A percentile compares a stretch with the other conserved stretches of the same genome.
These are phyloP conservation scores for Empis livida DNA, from an alignment of 2,888 invertebrate species.

Conservation along the genomic window DNA sequence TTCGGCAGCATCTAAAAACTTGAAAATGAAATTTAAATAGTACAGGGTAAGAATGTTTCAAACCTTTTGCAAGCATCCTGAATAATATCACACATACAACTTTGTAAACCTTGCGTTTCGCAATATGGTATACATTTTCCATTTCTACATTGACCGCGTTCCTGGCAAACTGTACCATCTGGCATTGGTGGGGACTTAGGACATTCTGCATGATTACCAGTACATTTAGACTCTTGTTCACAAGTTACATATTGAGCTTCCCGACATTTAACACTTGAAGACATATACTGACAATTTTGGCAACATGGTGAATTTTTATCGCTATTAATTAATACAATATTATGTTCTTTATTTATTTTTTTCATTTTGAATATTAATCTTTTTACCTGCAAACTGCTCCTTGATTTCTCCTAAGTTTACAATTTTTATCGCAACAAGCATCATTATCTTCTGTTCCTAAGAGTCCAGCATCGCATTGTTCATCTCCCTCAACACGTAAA, in stretches of 20 bases:
- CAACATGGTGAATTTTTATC: slow-evolving; percentile 96
- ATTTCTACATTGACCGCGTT: slow-evolving; percentile 76
- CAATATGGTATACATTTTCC: slow-evolving; percentile 94
- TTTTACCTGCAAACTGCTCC: slow-evolving; percentile 78
- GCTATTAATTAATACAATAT: slow-evolving; percentile 44
- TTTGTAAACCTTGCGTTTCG: slow-evolving; percentile 81
- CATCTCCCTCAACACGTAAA: slow-evolving; percentile 85
- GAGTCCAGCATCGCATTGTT: slow-evolving; percentile 92
- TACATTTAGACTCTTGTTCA: slow-evolving; percentile 82
- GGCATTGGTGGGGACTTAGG: slow-evolving; percentile 65
- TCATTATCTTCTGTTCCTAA: slow-evolving; percentile 88
- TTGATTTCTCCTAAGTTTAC: slow-evolving; percentile 66
- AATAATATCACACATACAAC: slow-evolving; percentile 93
- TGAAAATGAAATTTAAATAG: background rate
- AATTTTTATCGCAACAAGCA: slow-evolving; percentile 86
- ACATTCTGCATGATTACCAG: slow-evolving; percentile 68
- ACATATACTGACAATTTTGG: slow-evolving; percentile 78
- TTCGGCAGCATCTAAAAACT: slow-evolving; percentile 61
- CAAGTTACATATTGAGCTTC: slow-evolving; percentile 86
- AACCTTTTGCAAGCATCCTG: slow-evolving; percentile 77
- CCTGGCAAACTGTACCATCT: slow-evolving; percentile 68
- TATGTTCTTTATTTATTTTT: no score
- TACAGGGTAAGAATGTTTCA: no score
- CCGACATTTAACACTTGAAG: slow-evolving; percentile 69
- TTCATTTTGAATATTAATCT: background rate